Conservation (phyloP, 2,113 vertebrate genomes). For the Mungos mungo region DNA sequence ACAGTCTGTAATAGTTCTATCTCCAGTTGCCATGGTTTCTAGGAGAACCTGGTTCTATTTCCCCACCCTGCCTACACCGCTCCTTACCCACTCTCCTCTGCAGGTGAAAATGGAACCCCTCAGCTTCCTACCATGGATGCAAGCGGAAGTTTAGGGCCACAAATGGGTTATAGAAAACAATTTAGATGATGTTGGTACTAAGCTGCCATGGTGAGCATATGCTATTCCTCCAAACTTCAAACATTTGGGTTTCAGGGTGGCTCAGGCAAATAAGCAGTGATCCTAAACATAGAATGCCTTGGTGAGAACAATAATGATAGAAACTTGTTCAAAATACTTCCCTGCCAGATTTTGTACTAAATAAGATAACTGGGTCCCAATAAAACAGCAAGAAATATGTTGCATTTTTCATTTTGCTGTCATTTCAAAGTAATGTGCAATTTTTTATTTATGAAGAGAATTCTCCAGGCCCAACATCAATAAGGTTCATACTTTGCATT, state of each 20-base stretch:
- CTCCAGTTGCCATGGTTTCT: constrained; percentile 4
- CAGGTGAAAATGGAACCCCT: not conserved
- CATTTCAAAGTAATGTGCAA: constrained; percentile 19
- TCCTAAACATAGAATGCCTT: not conserved
- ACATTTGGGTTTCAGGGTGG: constrained; percentile 19
- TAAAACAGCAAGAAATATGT: not conserved
- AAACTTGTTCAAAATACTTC: not conserved
- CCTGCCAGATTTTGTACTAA: constrained; percentile 32
- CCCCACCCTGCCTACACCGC: not conserved
- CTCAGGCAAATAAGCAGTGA: constrained; percentile 6
- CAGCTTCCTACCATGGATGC: not conserved
- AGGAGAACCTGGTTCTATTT: not conserved
- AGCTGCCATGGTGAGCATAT: not conserved
- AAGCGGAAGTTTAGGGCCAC: not conserved
- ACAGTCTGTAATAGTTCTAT: not conserved
- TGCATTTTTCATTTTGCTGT: constrained; percentile 48
- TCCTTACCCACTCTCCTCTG: not conserved
- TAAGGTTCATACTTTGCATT: not conserved
- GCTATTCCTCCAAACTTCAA: not conserved
- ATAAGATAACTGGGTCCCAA: constrained; percentile 34
- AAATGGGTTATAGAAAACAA: not conserved
- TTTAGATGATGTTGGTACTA: not conserved
- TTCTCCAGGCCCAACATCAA: not conserved
- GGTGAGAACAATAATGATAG: not conserved
- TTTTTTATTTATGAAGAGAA: constrained; percentile 55